Base-by-base conservation (phyloP, 2,113 vertebrate species). In the Romanogobio albipinnatus region DNA sequence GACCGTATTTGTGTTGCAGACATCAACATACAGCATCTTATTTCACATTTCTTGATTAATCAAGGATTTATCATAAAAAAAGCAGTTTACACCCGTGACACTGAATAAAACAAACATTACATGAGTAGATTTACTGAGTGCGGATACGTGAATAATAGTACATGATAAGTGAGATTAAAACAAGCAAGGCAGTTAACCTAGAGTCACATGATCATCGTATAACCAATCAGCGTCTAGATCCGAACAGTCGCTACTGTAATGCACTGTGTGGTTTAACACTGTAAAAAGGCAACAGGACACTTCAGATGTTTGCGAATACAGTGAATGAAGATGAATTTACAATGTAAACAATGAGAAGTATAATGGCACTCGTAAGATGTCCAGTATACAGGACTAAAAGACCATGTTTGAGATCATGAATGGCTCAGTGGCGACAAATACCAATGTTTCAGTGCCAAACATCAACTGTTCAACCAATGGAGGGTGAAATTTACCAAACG, bases 31-130 rank as follows among this genome's bases (percentile, higher is more conserved):
- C 74, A 84, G 49, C 61, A 56, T 89, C 89, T 77, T 88, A 89
- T 91, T 49, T 39, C n/a, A 39, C 43, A 93, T 92, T 91, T 83
- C 66, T 73, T 76, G 83, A 91, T 90, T 91, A 92, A 87, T 94
- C 88, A 91, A 93, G 92, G 85, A 90, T 58, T 91, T 85, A 87
- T 88, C 74, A 49, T 87, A 87, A 66, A 78, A 81, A 87, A 83
- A 64, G 80, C 56, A 58, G 80, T 92, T 90, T 87, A 94, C 90
- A 94, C 90, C 87, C 43, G 43, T 74, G 88, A 87, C 84, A 64
- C 86, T 77, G 70, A 87, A 59, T 22, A 89, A 90, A 89, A 76
- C 88, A 24, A 73, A 39, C 56, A 45, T 75, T 81, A 61, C 88
- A 84, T 89, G 90, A 91, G 86, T 81, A 91, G 91, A 89, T 90